Evolutionary conservation across 2,888 invertebrate genomes (phyloP), one percentile per base, ranked within the genome.

Genomic region (Microchrysa polita): DNA sequence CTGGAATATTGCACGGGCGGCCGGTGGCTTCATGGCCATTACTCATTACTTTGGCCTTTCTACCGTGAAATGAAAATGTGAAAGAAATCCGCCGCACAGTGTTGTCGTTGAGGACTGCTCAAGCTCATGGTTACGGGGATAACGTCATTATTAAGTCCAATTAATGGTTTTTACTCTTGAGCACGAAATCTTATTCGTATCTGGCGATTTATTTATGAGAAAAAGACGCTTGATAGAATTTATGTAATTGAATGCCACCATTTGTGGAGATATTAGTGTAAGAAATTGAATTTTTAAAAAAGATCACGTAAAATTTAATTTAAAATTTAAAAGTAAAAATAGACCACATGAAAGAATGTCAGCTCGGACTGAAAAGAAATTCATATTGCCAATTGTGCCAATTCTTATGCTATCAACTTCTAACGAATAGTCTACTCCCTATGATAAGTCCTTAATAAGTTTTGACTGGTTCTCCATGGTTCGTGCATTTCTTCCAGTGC

Each of bases 111-210:
- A 63, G 61, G 16, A 40, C 61, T n/a, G 34, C 61, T 63, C 34
- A n/a, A 1, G 34, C 61, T 63, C 7, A 34, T 34, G 27, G n/a
- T 63, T 16, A 12, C 14, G 40, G 42, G 40, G 34, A 34, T 60
- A 60, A 60, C 60, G 60, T 60, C 60, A 60, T 60, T 60, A 63
- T 63, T 40, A 63, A 34, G 40, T 42, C 61, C 61, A 63, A 63
- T 63, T 63, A 63, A 63, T 40, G 61, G 61, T 63, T 63, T 63
- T 63, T 42, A 42, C 40, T 40, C 61, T 42, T 63, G 40, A 63
- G 61, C 61, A 42, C 61, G 61, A n/a, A 63, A 63, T 40, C 40
- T 2, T 5, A 40, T 63, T 63, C 61, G 42, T 63, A 23, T 63
- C 42, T 63, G n/a, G 42, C 61, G 42, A 27, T 59, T 23, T n/a